These are phyloP conservation scores for Halcyon senegalensis DNA, from an alignment of 2,113 vertebrate genomes.

Conservation along the genomic window DNA sequence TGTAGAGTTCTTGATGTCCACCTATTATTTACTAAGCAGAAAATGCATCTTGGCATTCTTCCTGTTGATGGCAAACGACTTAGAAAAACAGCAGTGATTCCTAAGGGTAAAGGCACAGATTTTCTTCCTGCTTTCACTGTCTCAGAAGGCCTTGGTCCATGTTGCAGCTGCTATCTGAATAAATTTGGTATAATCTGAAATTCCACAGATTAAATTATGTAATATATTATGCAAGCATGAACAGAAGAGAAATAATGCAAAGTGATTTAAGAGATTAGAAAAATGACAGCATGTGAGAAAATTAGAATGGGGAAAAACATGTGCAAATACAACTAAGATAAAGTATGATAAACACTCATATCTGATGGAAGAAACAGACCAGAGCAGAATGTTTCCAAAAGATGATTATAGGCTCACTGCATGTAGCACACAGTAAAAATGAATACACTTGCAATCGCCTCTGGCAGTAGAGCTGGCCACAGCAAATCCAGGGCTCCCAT, in stretches of 20 bases:
- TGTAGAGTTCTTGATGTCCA: background rate
- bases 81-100: background rate
- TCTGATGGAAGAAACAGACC: background rate
- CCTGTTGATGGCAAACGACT: background rate
- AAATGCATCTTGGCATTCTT: background rate
- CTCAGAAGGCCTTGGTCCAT: background rate
- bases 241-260: background rate
- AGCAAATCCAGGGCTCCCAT: constrained; percentile 3
- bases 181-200: background rate
- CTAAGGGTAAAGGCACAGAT: background rate
- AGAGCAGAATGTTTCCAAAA: background rate
- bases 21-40: background rate
- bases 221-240: background rate
- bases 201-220: background rate
- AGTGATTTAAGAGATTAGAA: background rate
- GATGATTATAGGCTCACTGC: background rate
- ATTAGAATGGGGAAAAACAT: background rate
- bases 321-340: background rate
- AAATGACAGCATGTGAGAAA: background rate
- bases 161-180: background rate
- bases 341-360: background rate
- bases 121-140: background rate
- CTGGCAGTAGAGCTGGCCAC: constrained; percentile 11
- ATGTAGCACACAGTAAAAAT: background rate
- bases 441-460: background rate